Conservation (phyloP, 2,797 vertebrate genomes). For the Trichosurus vulpecula region DNA sequence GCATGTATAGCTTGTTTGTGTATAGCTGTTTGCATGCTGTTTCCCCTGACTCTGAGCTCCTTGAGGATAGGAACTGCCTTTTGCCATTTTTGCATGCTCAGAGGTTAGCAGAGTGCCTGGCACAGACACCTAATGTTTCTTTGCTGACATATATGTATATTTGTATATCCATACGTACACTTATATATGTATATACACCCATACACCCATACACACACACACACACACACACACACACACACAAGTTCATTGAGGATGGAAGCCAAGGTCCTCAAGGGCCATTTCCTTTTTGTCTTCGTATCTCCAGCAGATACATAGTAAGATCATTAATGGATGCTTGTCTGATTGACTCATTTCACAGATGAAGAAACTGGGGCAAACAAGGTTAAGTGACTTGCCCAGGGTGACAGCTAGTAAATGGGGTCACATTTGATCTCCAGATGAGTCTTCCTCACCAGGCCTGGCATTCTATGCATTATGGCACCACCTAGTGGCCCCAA, state of each 20-base stretch:
- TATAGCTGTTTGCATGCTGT: too few species aligned
- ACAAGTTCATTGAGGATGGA: background rate
- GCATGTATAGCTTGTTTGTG: too few species aligned
- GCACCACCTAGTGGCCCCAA: background rate
- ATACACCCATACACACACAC: too few species aligned
- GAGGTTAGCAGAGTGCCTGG: background rate
- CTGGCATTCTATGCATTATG: background rate
- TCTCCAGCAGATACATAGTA: background rate
- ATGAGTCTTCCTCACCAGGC: background rate
- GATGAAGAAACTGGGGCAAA: background rate
- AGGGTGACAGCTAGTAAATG: rapidly evolving
- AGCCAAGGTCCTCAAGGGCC: background rate
- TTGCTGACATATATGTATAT: background rate
- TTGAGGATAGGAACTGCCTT: background rate
- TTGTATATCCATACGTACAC: background rate
- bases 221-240: background rate
- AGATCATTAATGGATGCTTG: background rate
- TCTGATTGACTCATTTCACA: background rate
- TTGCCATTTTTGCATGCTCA: background rate
- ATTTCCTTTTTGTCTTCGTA: background rate
- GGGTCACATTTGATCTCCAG: background rate
- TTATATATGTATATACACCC: too few species aligned
- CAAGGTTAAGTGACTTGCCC: background rate
- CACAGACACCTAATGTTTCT: background rate
- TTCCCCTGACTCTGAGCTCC: too few species aligned